phyloP scores from a whole-genome alignment of 2,888 invertebrate genomes.

The Cryptophagus acutangulus region DNA sequence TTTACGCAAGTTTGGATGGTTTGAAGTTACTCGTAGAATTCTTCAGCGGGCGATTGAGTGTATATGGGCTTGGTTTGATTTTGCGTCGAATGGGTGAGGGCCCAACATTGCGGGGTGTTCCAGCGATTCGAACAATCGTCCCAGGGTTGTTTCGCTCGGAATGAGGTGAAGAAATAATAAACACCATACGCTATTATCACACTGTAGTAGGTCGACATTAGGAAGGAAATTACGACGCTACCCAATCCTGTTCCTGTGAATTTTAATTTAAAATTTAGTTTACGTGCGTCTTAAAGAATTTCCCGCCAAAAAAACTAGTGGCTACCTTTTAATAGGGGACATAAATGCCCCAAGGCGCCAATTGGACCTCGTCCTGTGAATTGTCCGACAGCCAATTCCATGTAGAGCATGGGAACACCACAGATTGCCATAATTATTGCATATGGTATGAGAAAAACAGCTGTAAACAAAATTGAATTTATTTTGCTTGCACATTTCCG shows the following conservation, averaged over 20 bases:
- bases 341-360: conserved; percentile 84
- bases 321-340: conserved; percentile 86
- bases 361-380: conserved; percentile 90
- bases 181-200: conserved; percentile 93
- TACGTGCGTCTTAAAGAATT: neutral
- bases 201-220: conserved; percentile 93
- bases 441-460: conserved; percentile 92
- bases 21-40: conserved; percentile 80
- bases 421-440: conserved; percentile 86
- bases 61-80: conserved; percentile 65
- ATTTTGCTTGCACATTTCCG: too few species aligned
- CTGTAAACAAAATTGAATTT: conserved; percentile 53
- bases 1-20: neutral
- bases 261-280: conserved; percentile 6
- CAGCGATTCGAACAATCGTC: conserved; percentile 77
- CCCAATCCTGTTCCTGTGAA: conserved; percentile 86
- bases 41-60: conserved; percentile 82
- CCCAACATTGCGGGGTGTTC: conserved; percentile 85
- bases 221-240: conserved; percentile 89
- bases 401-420: conserved; percentile 87
- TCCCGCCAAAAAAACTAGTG: neutral
- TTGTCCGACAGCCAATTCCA: conserved; percentile 91
- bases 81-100: conserved; percentile 56
- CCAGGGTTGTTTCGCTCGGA: conserved; percentile 86
- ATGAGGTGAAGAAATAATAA: conserved; percentile 89